Evolutionary conservation across 1,140 invertebrate genomes (phyloP).

Genomic region (Drosophila mojavensis): DNA sequence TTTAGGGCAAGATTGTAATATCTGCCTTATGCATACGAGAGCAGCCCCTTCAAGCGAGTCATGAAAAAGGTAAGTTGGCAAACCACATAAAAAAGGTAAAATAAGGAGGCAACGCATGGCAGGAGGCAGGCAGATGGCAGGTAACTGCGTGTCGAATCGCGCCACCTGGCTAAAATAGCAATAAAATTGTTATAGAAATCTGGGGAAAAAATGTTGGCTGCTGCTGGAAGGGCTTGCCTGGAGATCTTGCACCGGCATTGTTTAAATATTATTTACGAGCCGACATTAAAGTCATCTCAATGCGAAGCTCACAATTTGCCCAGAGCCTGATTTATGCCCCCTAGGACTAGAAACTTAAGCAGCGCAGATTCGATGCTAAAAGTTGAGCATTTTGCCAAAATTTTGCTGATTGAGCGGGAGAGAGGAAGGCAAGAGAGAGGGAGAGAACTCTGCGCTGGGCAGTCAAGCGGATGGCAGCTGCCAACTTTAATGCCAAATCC

Average conservation of each 20-base stretch:
- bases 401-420: constrained; percentile 19
- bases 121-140: constrained; percentile 13
- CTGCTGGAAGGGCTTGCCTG: background rate
- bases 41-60: no score
- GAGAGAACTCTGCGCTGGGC: background rate
- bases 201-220: constrained; percentile 9
- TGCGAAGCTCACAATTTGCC: constrained; percentile 31
- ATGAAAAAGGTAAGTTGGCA: constrained; percentile 6
- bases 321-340: constrained; percentile 26
- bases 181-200: constrained; percentile 45
- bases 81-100: constrained; percentile 15
- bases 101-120: background rate
- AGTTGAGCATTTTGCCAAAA: constrained; percentile 40
- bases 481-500: constrained; percentile 58
- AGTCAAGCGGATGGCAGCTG: constrained; percentile 51
- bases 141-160: constrained; percentile 31
- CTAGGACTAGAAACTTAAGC: background rate
- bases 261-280: constrained; percentile 45
- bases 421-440: no score
- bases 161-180: constrained; percentile 33
- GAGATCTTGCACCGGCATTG: constrained; percentile 14
- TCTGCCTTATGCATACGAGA: no score
- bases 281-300: constrained; percentile 34
- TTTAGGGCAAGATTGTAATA: no score
- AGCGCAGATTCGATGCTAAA: constrained; percentile 25